Base-by-base conservation (phyloP, 2,888 invertebrate species). In the Magallana nippona region DNA sequence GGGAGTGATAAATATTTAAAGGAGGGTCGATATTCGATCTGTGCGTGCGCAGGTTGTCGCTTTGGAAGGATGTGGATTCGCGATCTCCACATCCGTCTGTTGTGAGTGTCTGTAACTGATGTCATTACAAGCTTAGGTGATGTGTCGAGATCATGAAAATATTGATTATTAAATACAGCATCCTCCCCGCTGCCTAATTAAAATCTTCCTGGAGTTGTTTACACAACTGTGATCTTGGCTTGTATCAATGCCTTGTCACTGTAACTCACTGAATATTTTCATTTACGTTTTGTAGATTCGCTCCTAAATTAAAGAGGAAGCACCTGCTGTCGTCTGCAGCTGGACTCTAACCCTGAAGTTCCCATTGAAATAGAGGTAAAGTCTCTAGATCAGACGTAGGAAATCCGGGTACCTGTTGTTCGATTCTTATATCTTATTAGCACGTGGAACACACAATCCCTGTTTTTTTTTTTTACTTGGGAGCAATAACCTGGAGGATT, bases 131-230 rank as follows among this genome's bases (percentile, higher is more conserved):
- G 71, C 71, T 32, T 15, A 71, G 60, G 60, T 60, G 60, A 60
- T 60, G n/a, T 60, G 60, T 10, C 17, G 60, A 60, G 60, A 60
- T 60, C 60, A 71, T 13, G 32, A 27, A 27, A 32, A 22, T 71
- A 71, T 71, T 71, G 71, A 71, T 71, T 71, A 71, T 27, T 71
- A 15, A 71, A 71, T 71, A 27, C 71, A 27, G 71, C 71, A 5
- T 71, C 32, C 71, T 71, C 71, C 63, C 22, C 22, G 22, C 15
- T 71, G 15, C 71, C 71, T 71, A 71, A 71, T 71, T 71, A 71
- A 71, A 71, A 71, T 22, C 71, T 71, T 71, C 71, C 71, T 71
- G 71, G 27, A 71, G 71, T 71, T 71, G 71, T 71, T 71, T 71
- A 71, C 71, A 71, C 71, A 71, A 71, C 71, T 71, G 71, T 27